Base-by-base conservation (phyloP, 2,888 invertebrate genomes). In the Yponomeuta sedellus region DNA sequence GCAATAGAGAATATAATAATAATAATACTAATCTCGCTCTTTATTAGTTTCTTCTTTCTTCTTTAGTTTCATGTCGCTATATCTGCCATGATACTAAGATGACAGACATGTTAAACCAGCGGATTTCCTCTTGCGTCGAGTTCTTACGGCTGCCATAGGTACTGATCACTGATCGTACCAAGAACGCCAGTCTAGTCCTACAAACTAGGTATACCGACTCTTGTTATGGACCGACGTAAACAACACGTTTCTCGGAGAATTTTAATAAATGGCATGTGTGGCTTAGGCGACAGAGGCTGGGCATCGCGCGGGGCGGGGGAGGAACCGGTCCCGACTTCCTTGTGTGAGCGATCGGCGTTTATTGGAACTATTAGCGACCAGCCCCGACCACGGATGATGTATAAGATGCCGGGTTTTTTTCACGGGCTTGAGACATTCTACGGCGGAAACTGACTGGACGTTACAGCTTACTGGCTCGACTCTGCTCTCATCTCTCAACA, bases 311-410 rank as follows among this genome's bases (percentile, higher is more conserved):
- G 78, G 72, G 73, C 70, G 73, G 73, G 75, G 72, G 72, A 71
- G 71, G 73, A 83, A 86, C 87, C 85, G 86, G 87, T 86, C 73
- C 72, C 66, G 68, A 82, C 82, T 86, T 86, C 85, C 86, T 86
- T 77, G 80, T 77, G 80, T 69, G 70, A 79, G 74, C 77, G 78
- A 81, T 83, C 81, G 74, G 79, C 79, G 77, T 66, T 81, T 83
- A 82, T 84, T 82, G 81, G 79, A 80, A 80, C 81, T 80, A 80
- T 79, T 79, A 79, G 76, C 74, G 73, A 74, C 69, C 70, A 71
- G 69, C 71, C 71, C 71, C 70, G 71, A 70, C 74, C 67, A 73
- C 73, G 11, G 20, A 64, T 11, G 57, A 57, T 16, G 19, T 64
- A 22, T 57, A 52, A 56, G 39, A 52, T 22, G 1, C 63, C 22